Conservation (phyloP, 2,888 invertebrate species). For the Scaptomyza caliginosa region DNA sequence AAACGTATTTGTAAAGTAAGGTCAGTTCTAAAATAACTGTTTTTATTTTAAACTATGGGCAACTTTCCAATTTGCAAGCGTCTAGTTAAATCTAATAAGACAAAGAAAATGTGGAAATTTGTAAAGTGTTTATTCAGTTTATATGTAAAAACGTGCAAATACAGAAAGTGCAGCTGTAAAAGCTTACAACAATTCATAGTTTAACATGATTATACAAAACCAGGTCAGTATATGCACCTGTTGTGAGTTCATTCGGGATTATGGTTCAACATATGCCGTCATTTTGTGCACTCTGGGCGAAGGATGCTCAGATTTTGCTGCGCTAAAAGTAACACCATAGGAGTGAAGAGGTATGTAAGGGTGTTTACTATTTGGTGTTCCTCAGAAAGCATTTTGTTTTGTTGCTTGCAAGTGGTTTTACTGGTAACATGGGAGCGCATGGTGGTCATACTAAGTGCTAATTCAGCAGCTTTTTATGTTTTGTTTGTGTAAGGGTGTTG, state of each 20-base stretch:
- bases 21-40: not conserved
- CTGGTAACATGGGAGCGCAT: slow-evolving; percentile 3
- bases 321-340: not conserved
- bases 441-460: slow-evolving; percentile 26
- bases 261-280: not conserved
- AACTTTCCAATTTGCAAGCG: not conserved
- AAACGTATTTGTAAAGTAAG: not conserved
- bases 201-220: not conserved
- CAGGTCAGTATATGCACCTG: not conserved
- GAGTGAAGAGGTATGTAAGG: not conserved
- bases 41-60: not conserved
- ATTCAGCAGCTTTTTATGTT: slow-evolving; percentile 42
- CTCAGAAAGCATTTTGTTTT: no score
- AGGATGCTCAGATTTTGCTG: not conserved
- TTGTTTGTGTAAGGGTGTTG: not conserved
- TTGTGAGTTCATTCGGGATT: slow-evolving; percentile 13
- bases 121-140: no score
- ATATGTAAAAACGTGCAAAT: no score
- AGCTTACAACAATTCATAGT: not conserved
- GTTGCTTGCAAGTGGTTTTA: slow-evolving; percentile 22
- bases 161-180: not conserved
- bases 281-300: not conserved
- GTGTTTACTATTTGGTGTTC: not conserved
- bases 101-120: no score
- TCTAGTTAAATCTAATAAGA: not conserved